phyloP scores from a whole-genome alignment of 2,797 vertebrate species.

The Nyctibius grandis region DNA sequence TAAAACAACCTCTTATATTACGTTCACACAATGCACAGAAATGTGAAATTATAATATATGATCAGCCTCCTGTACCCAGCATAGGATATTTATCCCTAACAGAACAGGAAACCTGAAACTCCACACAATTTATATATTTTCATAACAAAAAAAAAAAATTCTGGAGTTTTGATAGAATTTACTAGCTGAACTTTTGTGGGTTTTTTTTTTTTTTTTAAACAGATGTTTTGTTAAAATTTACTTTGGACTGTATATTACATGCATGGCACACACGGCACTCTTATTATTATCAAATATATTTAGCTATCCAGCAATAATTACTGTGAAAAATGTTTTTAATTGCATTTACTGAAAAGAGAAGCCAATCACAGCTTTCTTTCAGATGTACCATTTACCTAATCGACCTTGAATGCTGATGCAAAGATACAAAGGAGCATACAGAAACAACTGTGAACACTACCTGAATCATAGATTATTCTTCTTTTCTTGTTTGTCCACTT shows the following conservation, averaged over 20 bases:
- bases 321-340: background rate
- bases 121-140: background rate
- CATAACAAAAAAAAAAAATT: background rate
- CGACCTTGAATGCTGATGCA: background rate
- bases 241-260: background rate
- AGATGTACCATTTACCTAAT: background rate
- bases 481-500: constrained; percentile 76
- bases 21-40: background rate
- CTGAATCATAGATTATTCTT: constrained; percentile 82
- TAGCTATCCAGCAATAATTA: background rate
- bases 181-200: background rate
- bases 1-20: background rate
- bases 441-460: constrained; percentile 59
- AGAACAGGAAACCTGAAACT: background rate
- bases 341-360: background rate
- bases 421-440: background rate
- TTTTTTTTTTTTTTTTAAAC: background rate
- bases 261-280: background rate
- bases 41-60: background rate
- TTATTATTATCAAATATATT: background rate
- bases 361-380: background rate
- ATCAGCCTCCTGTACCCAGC: background rate
- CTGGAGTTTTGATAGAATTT: background rate
- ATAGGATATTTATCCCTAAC: background rate
- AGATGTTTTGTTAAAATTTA: background rate